These are phyloP conservation scores for Gymnobelideus leadbeateri DNA, from an alignment of 2,113 vertebrate species.

Conservation along the genomic window DNA sequence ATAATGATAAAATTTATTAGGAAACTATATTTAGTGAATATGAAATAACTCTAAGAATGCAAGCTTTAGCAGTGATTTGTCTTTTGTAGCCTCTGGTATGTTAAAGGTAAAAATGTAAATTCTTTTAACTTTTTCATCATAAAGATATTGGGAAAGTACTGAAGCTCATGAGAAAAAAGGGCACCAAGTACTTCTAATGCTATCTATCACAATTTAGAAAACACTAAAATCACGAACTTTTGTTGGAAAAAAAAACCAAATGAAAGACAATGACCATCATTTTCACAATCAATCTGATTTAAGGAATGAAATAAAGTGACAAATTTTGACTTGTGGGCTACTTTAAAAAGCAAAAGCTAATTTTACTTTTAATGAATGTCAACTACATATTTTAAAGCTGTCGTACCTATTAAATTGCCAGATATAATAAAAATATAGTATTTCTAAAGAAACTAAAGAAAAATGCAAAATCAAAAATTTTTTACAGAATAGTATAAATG, in stretches of 20 bases:
- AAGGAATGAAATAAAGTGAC: slow-evolving; percentile 38
- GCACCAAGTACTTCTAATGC: background rate
- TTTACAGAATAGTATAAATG: slow-evolving; percentile 93
- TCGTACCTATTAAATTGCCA: slow-evolving; percentile 56
- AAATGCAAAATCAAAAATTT: slow-evolving; percentile 60
- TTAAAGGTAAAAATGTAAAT: background rate
- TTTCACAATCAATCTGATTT: slow-evolving; percentile 54
- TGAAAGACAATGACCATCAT: background rate
- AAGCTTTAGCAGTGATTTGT: slow-evolving; percentile 10
- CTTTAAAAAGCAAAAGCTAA: slow-evolving; percentile 62
- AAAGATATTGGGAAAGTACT: background rate
- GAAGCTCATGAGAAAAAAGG: slow-evolving; percentile 38
- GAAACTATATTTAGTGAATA: background rate
- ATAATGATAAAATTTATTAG: background rate
- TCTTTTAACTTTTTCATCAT: background rate
- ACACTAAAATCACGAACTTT: background rate
- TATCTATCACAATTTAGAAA: slow-evolving; percentile 35
- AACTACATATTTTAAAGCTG: slow-evolving; percentile 51
- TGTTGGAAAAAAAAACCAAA: background rate
- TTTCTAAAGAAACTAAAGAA: slow-evolving; percentile 51
- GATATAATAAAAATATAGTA: slow-evolving; percentile 61
- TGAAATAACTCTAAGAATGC: background rate
- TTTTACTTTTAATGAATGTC: slow-evolving; percentile 50
- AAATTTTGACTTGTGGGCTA: slow-evolving; percentile 20
- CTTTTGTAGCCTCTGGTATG: background rate